phyloP scores from a whole-genome alignment of 2,113 vertebrate species.

The Eulemur rufifrons region DNA sequence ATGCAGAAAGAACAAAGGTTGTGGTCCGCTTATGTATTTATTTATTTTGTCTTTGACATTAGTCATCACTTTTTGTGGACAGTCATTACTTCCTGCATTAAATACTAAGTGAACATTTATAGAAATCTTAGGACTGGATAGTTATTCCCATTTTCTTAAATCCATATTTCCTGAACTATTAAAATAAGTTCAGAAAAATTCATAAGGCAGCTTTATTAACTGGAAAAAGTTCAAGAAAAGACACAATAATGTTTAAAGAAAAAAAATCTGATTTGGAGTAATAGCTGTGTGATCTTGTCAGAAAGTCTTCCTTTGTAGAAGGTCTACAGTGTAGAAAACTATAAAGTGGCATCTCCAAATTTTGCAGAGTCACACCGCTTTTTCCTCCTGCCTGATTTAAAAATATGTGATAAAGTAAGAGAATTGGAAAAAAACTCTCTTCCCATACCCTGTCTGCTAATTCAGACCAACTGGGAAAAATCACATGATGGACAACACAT shows the following conservation, averaged over 20 bases:
- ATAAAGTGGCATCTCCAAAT: neutral
- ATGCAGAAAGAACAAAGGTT: neutral
- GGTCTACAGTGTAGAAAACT: neutral
- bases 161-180: neutral
- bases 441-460: slow-evolving; percentile 68
- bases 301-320: slow-evolving; percentile 1
- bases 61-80: neutral
- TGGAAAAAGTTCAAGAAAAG: neutral
- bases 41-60: neutral
- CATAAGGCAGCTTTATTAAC: slow-evolving; percentile 12
- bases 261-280: neutral
- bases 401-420: slow-evolving; percentile 64
- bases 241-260: slow-evolving; percentile 26
- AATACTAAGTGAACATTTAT: neutral
- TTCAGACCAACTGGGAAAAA: slow-evolving; percentile 75
- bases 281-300: neutral
- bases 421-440: slow-evolving; percentile 67
- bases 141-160: slow-evolving; percentile 20
- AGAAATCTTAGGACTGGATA: neutral
- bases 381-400: slow-evolving; percentile 60
- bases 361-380: slow-evolving; percentile 13
- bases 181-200: slow-evolving; percentile 13
- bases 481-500: slow-evolving; percentile 69
- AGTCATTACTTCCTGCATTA: neutral
- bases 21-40: neutral